Evolutionary conservation across 1,140 invertebrate species (phyloP), one percentile per base, ranked within the genome.

Genomic region (Cydia strobilella): DNA sequence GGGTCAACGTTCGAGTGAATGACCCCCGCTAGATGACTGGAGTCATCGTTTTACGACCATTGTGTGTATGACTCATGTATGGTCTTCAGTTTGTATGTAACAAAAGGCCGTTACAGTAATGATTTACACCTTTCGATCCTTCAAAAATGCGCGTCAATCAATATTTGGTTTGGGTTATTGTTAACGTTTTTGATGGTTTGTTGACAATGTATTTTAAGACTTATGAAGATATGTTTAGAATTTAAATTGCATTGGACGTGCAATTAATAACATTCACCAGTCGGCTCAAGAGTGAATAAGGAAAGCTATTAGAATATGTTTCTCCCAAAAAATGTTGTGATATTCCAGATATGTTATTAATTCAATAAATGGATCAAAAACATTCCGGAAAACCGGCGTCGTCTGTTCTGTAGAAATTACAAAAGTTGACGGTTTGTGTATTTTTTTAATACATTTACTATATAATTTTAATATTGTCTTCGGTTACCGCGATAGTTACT

Each of bases 1-100:
- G 82, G 87, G 87, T 90, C 84, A 88, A 83, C 80, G 87, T 10
- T 77, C 86, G 82, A 81, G 86, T 84, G 80, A 84, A 81, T 76
- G 88, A 83, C 84, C 87, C 76, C 65, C 51, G 45, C 42, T 75
- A 81, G 79, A 84, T 81, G 84, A 84, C 80, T 71, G 13, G 18
- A 72, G 71, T 72, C 65, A 35, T 69, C 65, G 35, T 42, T 54
- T 51, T 59, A 59, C 54, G 54, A 59, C 54, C 65, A 69, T 31
- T 69, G 65, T 35, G 65, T 48, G 66, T 75, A 76, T 84, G 81
- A 84, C 76, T 81, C 81, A 84, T 39, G 65, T 69, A 69, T 69
- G 65, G 65, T 31, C n/a, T 69, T 35, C 65, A 18, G 27, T 31
- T 65, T 65, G 27, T 65, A 65, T 35, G 27, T 15, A 69, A 69